These are phyloP conservation scores for Microctonus brassicae DNA, from an alignment of 2,888 invertebrate species.

Conservation along the genomic window DNA sequence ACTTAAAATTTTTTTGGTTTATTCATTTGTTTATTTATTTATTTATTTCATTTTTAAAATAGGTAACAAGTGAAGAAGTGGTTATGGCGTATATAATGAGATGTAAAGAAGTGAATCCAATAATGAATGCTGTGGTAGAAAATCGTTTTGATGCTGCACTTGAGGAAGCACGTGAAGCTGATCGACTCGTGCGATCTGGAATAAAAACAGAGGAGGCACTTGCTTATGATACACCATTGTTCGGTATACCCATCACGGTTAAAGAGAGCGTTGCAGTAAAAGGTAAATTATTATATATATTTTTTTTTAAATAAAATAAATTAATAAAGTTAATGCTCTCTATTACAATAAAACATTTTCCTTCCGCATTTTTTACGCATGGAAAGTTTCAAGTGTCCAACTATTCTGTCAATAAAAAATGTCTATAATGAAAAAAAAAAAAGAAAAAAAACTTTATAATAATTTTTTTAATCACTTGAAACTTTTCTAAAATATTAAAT, in stretches of 20 bases:
- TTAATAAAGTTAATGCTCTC: background rate
- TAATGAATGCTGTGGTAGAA: slow-evolving; percentile 80
- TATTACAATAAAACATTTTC: background rate
- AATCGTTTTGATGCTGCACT: slow-evolving; percentile 76
- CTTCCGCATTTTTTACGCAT: background rate
- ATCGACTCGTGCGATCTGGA: slow-evolving; percentile 63
- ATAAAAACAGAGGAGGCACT: slow-evolving; percentile 66
- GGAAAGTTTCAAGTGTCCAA: background rate
- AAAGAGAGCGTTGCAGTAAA: slow-evolving; percentile 84
- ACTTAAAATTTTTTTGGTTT: background rate
- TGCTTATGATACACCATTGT: slow-evolving; percentile 75
- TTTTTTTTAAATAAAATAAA: background rate
- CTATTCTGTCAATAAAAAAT: too few species aligned
- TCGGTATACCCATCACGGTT: slow-evolving; percentile 86
- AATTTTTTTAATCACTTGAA: too few species aligned
- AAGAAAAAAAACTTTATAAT: too few species aligned
- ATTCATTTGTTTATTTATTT: background rate
- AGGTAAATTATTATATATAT: slow-evolving; percentile 71
- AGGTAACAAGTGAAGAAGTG: slow-evolving; percentile 76
- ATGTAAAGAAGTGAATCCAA: slow-evolving; percentile 76
- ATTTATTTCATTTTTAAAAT: slow-evolving; percentile 30
- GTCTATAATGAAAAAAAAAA: too few species aligned
- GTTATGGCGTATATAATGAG: slow-evolving; percentile 76
- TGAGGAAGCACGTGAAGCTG: slow-evolving; percentile 75
- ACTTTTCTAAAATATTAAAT: too few species aligned